phyloP scores from a whole-genome alignment of 1,140 invertebrate species.

The Cylas formicarius region DNA sequence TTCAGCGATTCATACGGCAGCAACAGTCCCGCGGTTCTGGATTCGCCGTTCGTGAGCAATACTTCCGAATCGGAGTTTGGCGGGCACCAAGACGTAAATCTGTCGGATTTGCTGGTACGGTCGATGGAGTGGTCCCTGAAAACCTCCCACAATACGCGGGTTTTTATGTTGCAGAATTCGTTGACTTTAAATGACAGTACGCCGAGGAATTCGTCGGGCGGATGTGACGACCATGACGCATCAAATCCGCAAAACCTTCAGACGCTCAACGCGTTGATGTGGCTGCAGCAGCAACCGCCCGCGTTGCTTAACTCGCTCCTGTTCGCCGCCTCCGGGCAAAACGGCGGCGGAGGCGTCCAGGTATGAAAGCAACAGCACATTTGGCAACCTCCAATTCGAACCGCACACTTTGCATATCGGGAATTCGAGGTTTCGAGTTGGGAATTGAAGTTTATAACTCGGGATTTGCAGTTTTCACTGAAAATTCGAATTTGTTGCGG shows the following conservation, averaged over 20 bases:
- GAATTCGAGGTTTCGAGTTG: neutral
- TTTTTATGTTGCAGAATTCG: constrained; percentile 29
- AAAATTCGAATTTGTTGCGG: too few relatives aligned
- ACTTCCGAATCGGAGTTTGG: constrained; percentile 52
- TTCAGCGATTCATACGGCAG: constrained; percentile 45
- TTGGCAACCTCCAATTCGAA: neutral
- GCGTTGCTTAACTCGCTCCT: constrained; percentile 33
- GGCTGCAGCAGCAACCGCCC: constrained; percentile 43
- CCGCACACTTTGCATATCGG: too few relatives aligned
- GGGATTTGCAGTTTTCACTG: too few relatives aligned
- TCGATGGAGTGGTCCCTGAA: neutral
- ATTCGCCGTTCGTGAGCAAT: constrained; percentile 41
- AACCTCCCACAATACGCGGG: constrained; percentile 4
- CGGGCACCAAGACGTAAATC: too few relatives aligned
- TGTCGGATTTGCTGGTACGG: constrained; percentile 13
- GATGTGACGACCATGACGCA: constrained; percentile 40
- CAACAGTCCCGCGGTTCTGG: constrained; percentile 47
- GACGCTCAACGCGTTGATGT: constrained; percentile 42
- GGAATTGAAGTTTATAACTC: too few relatives aligned
- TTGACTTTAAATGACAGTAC: constrained; percentile 35
- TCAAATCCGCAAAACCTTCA: constrained; percentile 46
- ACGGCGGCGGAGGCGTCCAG: too few relatives aligned
- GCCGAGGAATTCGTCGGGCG: constrained; percentile 25
- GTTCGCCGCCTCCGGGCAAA: constrained; percentile 28
- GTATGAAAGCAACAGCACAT: constrained; percentile 5